A percentile compares a stretch with the other conserved stretches of the same genome.
Evolutionary conservation across 2,113 vertebrate species (phyloP).

Genomic region (Nestor notabilis): DNA sequence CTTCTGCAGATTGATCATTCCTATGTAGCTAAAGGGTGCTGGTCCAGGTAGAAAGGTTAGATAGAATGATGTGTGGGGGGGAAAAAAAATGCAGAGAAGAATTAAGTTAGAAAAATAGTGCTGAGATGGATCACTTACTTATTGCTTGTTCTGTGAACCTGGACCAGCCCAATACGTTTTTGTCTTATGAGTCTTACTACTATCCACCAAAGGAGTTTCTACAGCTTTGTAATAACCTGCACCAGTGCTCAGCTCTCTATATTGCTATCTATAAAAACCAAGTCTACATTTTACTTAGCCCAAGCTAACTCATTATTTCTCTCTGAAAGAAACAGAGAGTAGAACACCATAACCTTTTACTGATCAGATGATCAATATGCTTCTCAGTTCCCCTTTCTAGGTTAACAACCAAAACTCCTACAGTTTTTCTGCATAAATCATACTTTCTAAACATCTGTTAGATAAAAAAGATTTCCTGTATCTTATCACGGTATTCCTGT

Average conservation of each 20-base stretch:
- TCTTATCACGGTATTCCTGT: neutral
- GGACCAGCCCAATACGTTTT: neutral
- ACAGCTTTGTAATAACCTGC: neutral
- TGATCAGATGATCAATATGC: neutral
- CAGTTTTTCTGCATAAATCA: neutral
- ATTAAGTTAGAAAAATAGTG: neutral
- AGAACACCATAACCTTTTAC: neutral
- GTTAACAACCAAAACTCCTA: neutral
- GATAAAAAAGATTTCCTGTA: neutral
- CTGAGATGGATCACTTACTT: neutral
- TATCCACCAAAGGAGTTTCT: neutral
- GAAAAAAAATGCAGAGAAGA: neutral
- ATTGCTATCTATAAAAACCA: neutral
- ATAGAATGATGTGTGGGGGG: neutral
- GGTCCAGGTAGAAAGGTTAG: neutral
- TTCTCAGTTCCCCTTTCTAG: neutral
- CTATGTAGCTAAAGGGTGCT: neutral
- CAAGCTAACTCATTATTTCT: neutral
- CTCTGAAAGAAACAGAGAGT: neutral
- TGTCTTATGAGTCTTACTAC: neutral
- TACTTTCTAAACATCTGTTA: neutral
- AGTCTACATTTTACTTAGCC: neutral
- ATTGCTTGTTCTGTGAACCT: neutral
- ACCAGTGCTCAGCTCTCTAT: neutral
- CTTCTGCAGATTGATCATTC: neutral